Base-by-base conservation (phyloP, 2,797 vertebrate species). In the Jordanella pulchra region DNA sequence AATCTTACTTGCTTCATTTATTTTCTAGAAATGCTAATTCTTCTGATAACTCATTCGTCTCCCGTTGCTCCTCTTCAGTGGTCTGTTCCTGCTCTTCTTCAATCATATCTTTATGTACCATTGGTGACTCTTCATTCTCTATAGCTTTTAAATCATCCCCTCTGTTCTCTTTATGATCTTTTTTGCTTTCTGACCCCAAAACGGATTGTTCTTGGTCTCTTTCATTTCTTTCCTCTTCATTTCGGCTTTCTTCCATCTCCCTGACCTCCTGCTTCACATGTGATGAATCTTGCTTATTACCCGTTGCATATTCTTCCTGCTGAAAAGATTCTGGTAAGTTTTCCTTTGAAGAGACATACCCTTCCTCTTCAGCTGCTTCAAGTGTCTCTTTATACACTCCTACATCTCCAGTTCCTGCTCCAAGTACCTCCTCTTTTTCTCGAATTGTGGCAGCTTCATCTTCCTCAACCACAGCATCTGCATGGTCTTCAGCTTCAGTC, bases 1-100 rank as follows among this genome's bases (percentile, higher is more conserved):
- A n/a, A n/a, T 44, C 69, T 67, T 67, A 71, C 67, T 18, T 87
- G 91, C 89, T 81, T 92, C 89, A 90, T 83, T 93, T 48, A 14
- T 87, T 70, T 51, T 89, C 83, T 58, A 35, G 42, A 27, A 42
- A 73, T 68, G 27, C 32, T 44, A 86, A 3, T 11, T 77, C 79
- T 76, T 90, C 84, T 45, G 65, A 71, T 2, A 44, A 54, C 56
- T 7, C 48, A 7, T 74, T 76, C 47, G 21, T 71, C 23, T 73
- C 85, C 23, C 76, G 76, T 25, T 21, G 67, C 23, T 78, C 76
- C 9, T 87, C 82, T 39, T 86, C 86, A 73, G 56, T 73, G 54
- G 50, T 44, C 27, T 25, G 51, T 10, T 78, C 77, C 44, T 78
- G 71, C 18, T 42, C 21, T 53, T 81, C 81, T 7, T 67, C 77